phyloP scores from a whole-genome alignment of 2,888 invertebrate species.

The Podotricha telesiphe region DNA sequence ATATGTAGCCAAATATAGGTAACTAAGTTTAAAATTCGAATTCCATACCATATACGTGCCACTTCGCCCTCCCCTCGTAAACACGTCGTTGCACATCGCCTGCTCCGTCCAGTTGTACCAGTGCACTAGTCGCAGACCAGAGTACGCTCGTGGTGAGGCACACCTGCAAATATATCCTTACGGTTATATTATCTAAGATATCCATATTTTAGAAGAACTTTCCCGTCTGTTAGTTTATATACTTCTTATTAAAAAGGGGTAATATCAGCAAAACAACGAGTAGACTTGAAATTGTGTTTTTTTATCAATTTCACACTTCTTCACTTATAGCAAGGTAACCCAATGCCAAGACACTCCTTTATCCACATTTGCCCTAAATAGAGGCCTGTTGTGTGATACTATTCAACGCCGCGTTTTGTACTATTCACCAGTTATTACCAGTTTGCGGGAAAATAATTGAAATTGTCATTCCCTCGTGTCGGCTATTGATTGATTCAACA shows the following conservation, averaged over 20 bases:
- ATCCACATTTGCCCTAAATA: no score
- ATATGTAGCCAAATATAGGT: not conserved
- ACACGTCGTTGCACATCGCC: conserved; percentile 68
- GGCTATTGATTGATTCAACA: no score
- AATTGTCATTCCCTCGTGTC: no score
- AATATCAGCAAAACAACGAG: not conserved
- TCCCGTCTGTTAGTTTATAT: not conserved
- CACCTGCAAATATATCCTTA: conserved; percentile 67
- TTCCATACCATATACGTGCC: conserved; percentile 60
- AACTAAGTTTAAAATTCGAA: not conserved
- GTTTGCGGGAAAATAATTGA: no score
- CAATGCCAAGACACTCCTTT: no score
- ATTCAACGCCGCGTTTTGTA: no score
- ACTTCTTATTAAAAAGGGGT: not conserved
- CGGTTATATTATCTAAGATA: no score
- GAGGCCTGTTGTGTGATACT: no score
- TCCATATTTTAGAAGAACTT: not conserved
- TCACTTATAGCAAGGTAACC: no score
- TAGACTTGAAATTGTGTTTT: not conserved
- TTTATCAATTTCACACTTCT: no score
- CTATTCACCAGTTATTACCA: no score
- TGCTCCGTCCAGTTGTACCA: conserved; percentile 84
- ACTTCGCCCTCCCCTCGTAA: conserved; percentile 50
- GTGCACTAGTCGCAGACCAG: conserved; percentile 81
- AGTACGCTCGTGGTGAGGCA: conserved; percentile 71